Percentiles rank a stretch among this genome's conserved stretches.
phyloP scores from a whole-genome alignment of 1,140 invertebrate genomes.

The Dreissena rostriformis region DNA sequence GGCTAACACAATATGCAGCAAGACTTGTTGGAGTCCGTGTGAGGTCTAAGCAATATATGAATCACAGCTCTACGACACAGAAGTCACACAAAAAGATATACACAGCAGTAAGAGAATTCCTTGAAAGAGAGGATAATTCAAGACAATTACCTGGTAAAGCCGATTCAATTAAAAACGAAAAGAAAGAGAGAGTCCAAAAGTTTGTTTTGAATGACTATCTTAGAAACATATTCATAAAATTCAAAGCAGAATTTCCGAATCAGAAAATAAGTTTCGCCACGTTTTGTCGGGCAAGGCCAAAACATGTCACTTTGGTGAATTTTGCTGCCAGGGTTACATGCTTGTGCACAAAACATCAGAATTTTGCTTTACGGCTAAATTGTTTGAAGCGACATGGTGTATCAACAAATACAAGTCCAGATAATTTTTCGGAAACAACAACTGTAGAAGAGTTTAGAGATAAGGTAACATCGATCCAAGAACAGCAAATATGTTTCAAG shows the following conservation, averaged over 20 bases:
- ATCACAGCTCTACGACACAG: neutral
- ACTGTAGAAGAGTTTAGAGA: neutral
- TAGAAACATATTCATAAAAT: conserved; percentile 27
- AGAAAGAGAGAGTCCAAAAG: conserved; percentile 16
- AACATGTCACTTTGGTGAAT: neutral
- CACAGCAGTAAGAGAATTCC: conserved; percentile 3
- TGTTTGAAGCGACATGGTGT: conserved; percentile 12
- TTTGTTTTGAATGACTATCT: conserved; percentile 37
- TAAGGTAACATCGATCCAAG: neutral
- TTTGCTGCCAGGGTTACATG: conserved; percentile 10
- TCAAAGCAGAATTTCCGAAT: conserved; percentile 26
- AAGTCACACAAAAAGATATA: neutral
- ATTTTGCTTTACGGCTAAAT: conserved; percentile 26
- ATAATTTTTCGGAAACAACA: conserved; percentile 20
- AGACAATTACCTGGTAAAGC: conserved; percentile 30
- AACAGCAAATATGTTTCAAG: conserved; percentile 16
- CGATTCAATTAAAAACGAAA: conserved; percentile 19
- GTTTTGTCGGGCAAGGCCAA: conserved; percentile 38
- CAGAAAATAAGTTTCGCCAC: conserved; percentile 23
- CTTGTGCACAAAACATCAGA: conserved; percentile 29
- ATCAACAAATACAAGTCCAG: conserved; percentile 23
- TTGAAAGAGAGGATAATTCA: conserved; percentile 36
- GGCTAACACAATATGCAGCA: conserved; percentile 18
- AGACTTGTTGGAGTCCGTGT: conserved; percentile 9
- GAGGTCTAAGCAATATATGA: neutral